Percentiles rank a stretch among this genome's conserved stretches.
Conservation (phyloP, 2,888 invertebrate genomes). For the Mythimna ferrago region DNA sequence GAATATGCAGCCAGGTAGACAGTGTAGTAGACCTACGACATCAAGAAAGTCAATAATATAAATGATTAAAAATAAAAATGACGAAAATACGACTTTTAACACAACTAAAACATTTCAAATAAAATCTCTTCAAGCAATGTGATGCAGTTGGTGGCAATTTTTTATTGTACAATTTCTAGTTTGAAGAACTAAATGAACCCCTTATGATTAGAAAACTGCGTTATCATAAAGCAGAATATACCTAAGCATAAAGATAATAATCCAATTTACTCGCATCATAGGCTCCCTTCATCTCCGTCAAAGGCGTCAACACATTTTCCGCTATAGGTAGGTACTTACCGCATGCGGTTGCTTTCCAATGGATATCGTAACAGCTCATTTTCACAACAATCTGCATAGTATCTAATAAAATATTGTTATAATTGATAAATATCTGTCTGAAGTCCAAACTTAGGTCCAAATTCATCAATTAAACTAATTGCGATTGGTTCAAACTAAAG, state of each 20-base stretch:
- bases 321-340: too few species aligned
- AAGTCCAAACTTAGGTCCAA: too few species aligned
- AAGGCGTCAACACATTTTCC: background rate
- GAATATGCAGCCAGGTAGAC: background rate
- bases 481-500: too few species aligned
- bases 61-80: too few species aligned
- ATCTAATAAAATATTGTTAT: too few species aligned
- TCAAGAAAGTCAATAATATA: too few species aligned
- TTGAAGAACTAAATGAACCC: background rate
- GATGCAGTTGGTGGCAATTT: background rate
- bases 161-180: background rate
- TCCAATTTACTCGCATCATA: background rate
- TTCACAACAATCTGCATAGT: constrained; percentile 1
- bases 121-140: background rate
- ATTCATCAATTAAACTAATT: too few species aligned
- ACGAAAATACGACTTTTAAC: too few species aligned
- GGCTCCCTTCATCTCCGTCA: background rate
- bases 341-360: background rate
- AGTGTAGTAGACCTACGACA: background rate
- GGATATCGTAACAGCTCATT: constrained; percentile 15
- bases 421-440: background rate
- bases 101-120: too few species aligned
- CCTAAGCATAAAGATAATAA: background rate
- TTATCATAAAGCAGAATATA: background rate
- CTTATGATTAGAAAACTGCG: background rate